Conservation (phyloP, 2,797 vertebrate species). For the Molossus alvarezi region DNA sequence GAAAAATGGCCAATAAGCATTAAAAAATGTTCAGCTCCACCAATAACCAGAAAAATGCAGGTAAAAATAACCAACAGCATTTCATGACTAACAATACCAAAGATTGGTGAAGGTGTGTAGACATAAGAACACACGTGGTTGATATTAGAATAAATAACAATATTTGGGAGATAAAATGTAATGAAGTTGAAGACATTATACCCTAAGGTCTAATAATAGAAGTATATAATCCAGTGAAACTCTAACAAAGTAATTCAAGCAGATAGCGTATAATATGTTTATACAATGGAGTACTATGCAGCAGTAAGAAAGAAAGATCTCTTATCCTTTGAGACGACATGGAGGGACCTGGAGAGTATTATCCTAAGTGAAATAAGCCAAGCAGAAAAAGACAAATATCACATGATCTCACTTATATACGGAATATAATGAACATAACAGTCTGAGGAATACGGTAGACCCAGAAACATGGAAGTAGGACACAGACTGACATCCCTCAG, state of each 20-base stretch:
- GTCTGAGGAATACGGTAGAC: no score
- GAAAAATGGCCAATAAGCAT: slow-evolving; percentile 12
- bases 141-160: neutral
- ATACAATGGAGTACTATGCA: no score
- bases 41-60: slow-evolving; percentile 39
- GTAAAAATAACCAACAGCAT: slow-evolving; percentile 49
- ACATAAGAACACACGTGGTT: neutral
- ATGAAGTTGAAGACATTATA: neutral
- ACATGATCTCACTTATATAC: no score
- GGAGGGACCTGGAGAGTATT: no score
- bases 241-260: slow-evolving; percentile 16
- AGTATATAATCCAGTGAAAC: neutral
- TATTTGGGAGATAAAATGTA: slow-evolving; percentile 11
- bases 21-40: neutral
- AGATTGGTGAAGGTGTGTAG: neutral
- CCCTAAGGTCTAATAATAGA: neutral
- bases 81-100: neutral
- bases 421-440: no score
- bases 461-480: no score
- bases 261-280: neutral
- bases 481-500: no score
- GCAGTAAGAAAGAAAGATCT: no score
- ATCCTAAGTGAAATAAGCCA: no score
- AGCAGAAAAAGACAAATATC: no score
- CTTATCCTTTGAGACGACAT: no score